Conservation (phyloP, 2,797 vertebrate genomes). For the Myotis pilosus region DNA sequence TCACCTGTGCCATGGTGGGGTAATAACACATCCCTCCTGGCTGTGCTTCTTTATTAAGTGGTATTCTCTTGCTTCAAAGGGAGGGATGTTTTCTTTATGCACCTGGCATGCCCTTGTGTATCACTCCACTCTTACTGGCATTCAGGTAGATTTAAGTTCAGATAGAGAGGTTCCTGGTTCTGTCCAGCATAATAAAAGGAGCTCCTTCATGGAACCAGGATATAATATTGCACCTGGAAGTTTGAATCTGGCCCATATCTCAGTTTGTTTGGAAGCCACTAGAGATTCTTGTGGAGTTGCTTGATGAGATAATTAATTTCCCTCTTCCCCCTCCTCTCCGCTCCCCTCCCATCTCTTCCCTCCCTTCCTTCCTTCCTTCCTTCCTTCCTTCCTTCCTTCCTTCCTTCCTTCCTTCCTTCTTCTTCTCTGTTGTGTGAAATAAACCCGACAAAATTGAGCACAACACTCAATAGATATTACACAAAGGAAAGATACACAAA, state of each 20-base stretch:
- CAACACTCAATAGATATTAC: not conserved
- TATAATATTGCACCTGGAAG: not conserved
- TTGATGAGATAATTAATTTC: not conserved
- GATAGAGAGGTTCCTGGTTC: not conserved
- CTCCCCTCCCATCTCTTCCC: too few relatives aligned
- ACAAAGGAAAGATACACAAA: not conserved
- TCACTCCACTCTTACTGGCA: not conserved
- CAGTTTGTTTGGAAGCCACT: not conserved
- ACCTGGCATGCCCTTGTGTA: not conserved
- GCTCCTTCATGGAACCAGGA: not conserved
- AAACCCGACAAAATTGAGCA: not conserved
- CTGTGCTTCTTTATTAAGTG: not conserved
- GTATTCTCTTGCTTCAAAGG: not conserved
- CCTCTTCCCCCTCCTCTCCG: not conserved
- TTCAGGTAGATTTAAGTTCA: not conserved
- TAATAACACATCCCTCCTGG: not conserved
- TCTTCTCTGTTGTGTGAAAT: not conserved
- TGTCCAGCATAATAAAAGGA: not conserved
- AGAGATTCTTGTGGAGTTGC: not conserved
- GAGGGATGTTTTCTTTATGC: not conserved
- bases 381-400: not conserved
- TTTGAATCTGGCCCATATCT: not conserved
- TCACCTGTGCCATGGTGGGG: not conserved
- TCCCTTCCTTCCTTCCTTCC: rapidly evolving
- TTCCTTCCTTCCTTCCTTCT: too few relatives aligned